Base-by-base conservation (phyloP, 92 coral and sea anemone genomes). In the Porites rus region DNA sequence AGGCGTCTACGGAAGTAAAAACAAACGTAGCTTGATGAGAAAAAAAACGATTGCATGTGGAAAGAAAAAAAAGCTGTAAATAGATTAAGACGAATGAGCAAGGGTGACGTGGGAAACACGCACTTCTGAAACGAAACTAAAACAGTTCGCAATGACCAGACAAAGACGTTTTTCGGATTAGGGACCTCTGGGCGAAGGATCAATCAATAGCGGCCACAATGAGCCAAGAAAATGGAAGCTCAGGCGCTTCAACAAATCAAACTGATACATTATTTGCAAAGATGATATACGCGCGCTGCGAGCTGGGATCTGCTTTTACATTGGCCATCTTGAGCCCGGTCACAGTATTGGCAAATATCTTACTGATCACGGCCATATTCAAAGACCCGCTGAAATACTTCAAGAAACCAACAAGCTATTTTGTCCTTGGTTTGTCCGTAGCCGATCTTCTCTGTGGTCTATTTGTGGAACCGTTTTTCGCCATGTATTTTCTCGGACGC, bases 381-480 rank as follows among this genome's bases (percentile, higher is more conserved):
- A 78, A 78, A 76, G 96, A 95, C 74, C 92, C 98, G 24, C 83
- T 88, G 10, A 88, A 84, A 16, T 90, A 93, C 65, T 92, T 95
- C 74, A 83, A 93, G 65, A 92, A 86, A 91, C 93, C 98, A 58
- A 91, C 93, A 6, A 92, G 76, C 5, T 78, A 79, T 73, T 92
- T 95, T 75, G 86, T 95, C n/a, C 81, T 90, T 6, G 96, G 96
- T 14, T 88, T 95, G 24, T 91, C 93, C 13, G 31, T 91, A 10
- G 98, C 96, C 3, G 98, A 95, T 77, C 82, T 95, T 19, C 51
- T 90, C 21, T 92, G 95, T 14, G 98, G 98, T 0, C 54, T 93
- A 51, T 65, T 91, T 0, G 98, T 95, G 10, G 98, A 95, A 69
- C 98, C 98, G 8, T 75, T 82, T 12, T 95, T 95, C 69, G 96